These are phyloP conservation scores for Bembecia ichneumoniformis DNA, from an alignment of 2,888 invertebrate genomes.

Conservation along the genomic window DNA sequence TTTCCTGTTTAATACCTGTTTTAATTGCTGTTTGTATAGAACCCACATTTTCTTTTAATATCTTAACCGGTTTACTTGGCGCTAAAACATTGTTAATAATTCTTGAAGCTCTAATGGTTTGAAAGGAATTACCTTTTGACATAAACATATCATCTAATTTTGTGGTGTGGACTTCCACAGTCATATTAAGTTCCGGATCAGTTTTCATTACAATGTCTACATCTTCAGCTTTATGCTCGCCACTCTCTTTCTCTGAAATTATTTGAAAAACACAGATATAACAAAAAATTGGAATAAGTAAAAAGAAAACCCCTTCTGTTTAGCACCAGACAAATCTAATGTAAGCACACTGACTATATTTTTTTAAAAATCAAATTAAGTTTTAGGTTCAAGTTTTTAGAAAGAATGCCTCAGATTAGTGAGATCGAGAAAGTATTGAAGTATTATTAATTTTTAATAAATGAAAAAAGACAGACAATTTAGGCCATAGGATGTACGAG, in stretches of 20 bases:
- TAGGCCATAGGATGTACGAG: too few species aligned
- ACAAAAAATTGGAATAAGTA: too few species aligned
- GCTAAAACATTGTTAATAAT: slow-evolving; percentile 29
- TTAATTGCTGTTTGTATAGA: slow-evolving; percentile 3
- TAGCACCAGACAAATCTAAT: too few species aligned
- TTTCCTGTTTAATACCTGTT: slow-evolving; percentile 4
- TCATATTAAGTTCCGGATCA: slow-evolving; percentile 49
- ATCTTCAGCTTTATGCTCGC: background rate
- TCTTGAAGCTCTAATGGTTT: slow-evolving; percentile 21
- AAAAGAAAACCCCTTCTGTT: too few species aligned
- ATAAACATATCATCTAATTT: slow-evolving; percentile 46
- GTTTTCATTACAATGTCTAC: slow-evolving; percentile 22
- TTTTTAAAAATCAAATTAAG: too few species aligned
- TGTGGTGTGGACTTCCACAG: slow-evolving; percentile 41
- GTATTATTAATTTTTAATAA: too few species aligned
- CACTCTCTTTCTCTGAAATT: background rate
- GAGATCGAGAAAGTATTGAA: too few species aligned
- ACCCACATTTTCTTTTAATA: slow-evolving; percentile 10
- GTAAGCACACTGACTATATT: too few species aligned
- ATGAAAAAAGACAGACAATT: background rate
- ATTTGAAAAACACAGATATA: too few species aligned
- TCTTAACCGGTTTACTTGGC: slow-evolving; percentile 39
- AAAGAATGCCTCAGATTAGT: too few species aligned
- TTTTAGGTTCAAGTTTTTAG: too few species aligned
- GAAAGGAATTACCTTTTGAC: slow-evolving; percentile 21